These are phyloP conservation scores for Margarornis squamiger DNA, from an alignment of 2,797 vertebrate species.

Conservation along the genomic window DNA sequence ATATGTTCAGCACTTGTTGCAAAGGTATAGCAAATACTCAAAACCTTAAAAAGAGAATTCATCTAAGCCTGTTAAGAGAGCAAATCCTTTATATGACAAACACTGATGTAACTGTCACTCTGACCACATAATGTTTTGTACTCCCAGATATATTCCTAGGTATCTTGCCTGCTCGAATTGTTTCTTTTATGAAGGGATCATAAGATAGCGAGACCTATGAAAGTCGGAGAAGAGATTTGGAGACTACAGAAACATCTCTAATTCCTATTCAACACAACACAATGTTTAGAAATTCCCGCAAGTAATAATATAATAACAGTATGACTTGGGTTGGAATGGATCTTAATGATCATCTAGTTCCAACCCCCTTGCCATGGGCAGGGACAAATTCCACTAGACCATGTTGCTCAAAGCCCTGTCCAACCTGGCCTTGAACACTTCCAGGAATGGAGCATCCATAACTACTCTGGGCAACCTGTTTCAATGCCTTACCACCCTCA, in stretches of 20 bases:
- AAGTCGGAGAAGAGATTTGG: neutral
- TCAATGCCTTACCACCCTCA: neutral
- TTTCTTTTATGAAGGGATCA: neutral
- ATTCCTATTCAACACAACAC: neutral
- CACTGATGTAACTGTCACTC: neutral
- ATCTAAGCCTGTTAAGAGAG: neutral
- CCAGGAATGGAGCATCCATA: neutral
- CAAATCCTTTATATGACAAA: neutral
- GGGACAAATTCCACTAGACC: neutral
- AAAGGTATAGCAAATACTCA: neutral
- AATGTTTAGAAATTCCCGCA: neutral
- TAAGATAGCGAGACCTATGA: neutral
- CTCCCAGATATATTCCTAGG: neutral
- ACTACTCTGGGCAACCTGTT: neutral
- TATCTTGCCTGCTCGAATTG: neutral
- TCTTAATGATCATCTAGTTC: neutral
- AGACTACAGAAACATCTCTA: neutral
- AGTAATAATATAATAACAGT: neutral
- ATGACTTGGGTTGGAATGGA: neutral
- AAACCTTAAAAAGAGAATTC: neutral
- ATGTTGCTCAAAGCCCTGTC: neutral
- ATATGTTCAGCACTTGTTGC: neutral
- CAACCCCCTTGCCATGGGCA: neutral
- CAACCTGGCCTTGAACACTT: neutral
- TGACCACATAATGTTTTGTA: neutral